Base-by-base conservation (phyloP, 2,113 vertebrate genomes). In the Rhipidura dahli region DNA sequence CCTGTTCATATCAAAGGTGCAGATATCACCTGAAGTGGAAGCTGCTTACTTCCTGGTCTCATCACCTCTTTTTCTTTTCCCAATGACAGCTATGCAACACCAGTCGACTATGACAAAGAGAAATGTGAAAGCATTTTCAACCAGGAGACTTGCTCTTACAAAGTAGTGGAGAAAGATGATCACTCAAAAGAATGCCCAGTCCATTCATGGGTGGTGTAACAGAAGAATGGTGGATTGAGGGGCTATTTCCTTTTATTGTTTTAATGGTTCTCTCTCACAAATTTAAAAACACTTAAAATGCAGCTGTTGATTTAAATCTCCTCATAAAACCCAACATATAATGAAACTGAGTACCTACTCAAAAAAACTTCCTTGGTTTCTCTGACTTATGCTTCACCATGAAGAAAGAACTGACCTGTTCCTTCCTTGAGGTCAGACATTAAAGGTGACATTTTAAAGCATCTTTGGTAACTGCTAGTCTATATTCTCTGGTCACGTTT, bases 161-260 rank as follows among this genome's bases (percentile, higher is more conserved):
- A 68, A 79, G 86, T 96, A 45, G 94, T 96, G 35, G 82, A 96
- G 72, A 97, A 97, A 68, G 9, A 72, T 7, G 42, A 97, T 63
- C 68, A 65, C 64, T 96, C 96, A 23, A 95, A 95, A 79, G 69
- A 82, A 85, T 97, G 96, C 8, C 30, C 40, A 6, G 79, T 87
- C 22, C 2, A 10, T 33, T 8, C 0, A 2, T 77, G 59, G 85
- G 88, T 95, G 39, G 71, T 47, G 11, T 96, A 93, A 83, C 22
- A 73, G 33, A 39, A 86, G 16, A 22, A 40, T 5, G 13, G 18
- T 61, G 22, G 10, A 37, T 14, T 69, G 72, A 26, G 6, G 15
- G 4, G 6, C 26, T 63, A 68, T 19, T 70, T 79, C 7, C 6
- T n/a, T 28, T 40, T 42, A 28, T 53, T 64, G 3, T 68, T 85